Conservation (phyloP, 2,888 invertebrate species). For the Apamea crenata region DNA sequence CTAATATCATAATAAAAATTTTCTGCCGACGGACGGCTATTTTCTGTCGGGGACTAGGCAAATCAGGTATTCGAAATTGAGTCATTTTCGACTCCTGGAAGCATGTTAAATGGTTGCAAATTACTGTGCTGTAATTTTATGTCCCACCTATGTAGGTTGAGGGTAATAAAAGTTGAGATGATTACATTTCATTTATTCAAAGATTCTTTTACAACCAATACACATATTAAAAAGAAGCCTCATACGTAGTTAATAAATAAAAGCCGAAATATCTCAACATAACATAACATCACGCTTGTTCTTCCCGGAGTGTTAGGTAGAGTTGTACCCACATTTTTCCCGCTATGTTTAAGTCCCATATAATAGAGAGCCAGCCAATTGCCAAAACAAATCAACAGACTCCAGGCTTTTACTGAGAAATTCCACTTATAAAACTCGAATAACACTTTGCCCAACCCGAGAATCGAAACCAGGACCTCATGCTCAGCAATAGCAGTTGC, state of each 20-base stretch:
- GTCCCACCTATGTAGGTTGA: neutral
- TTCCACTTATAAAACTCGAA: no score
- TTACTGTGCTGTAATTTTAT: neutral
- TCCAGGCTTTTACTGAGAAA: no score
- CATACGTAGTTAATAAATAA: neutral
- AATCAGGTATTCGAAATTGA: neutral
- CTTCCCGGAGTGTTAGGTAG: neutral
- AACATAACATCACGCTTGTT: neutral
- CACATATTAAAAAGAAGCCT: conserved; percentile 21
- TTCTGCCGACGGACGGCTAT: neutral
- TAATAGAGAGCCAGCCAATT: no score
- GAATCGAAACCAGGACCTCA: neutral
- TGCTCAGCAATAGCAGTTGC: neutral
- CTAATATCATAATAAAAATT: no score
- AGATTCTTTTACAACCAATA: conserved; percentile 6
- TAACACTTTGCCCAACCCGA: no score
- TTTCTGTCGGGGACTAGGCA: neutral
- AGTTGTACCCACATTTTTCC: no score
- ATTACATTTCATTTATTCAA: neutral
- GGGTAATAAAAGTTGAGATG: neutral
- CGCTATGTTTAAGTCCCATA: no score
- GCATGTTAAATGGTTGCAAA: neutral
- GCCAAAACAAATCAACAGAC: no score
- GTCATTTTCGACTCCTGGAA: neutral
- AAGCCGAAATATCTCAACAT: neutral